Evolutionary conservation across 2,888 invertebrate genomes (phyloP).

Genomic region (Gandaritis pyraliata): DNA sequence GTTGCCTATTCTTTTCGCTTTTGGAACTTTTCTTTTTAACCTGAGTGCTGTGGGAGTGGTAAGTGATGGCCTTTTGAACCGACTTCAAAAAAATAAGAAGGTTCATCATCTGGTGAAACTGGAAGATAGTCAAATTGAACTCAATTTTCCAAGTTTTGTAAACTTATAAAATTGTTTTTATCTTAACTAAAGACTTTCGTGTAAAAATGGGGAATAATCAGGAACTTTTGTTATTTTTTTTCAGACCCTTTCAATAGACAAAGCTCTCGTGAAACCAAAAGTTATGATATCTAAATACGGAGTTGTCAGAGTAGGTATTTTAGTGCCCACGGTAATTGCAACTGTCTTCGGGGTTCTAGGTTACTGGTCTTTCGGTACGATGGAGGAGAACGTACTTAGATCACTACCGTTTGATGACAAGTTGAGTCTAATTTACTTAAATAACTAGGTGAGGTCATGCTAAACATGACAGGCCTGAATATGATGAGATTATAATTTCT

Average conservation of each 20-base stretch:
- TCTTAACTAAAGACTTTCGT: too few relatives aligned
- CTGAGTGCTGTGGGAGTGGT: slow-evolving; percentile 61
- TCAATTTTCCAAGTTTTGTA: too few relatives aligned
- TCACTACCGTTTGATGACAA: slow-evolving; percentile 59
- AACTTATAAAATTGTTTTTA: too few relatives aligned
- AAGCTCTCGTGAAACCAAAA: slow-evolving; percentile 49
- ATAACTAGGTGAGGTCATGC: not conserved
- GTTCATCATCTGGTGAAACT: too few relatives aligned
- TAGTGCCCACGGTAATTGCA: slow-evolving; percentile 45
- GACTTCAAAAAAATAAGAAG: too few relatives aligned
- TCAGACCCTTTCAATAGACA: slow-evolving; percentile 51
- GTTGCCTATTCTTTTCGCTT: slow-evolving; percentile 50
- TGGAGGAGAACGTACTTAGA: slow-evolving; percentile 65
- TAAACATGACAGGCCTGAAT: too few relatives aligned
- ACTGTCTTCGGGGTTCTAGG: slow-evolving; percentile 55
- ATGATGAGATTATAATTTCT: not conserved
- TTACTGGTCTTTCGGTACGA: slow-evolving; percentile 60
- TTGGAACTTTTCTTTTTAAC: slow-evolving; percentile 59
- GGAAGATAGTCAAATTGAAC: too few relatives aligned
- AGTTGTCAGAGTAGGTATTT: slow-evolving; percentile 51
- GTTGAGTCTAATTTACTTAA: slow-evolving; percentile 45
- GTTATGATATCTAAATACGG: slow-evolving; percentile 51
- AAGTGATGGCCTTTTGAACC: slow-evolving; percentile 36
- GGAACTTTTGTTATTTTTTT: not conserved
- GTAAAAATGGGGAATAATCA: too few relatives aligned